Percentiles rank a stretch among this genome's conserved stretches.
Conservation (phyloP, 1,140 invertebrate species). For the Micrasema minimum region DNA sequence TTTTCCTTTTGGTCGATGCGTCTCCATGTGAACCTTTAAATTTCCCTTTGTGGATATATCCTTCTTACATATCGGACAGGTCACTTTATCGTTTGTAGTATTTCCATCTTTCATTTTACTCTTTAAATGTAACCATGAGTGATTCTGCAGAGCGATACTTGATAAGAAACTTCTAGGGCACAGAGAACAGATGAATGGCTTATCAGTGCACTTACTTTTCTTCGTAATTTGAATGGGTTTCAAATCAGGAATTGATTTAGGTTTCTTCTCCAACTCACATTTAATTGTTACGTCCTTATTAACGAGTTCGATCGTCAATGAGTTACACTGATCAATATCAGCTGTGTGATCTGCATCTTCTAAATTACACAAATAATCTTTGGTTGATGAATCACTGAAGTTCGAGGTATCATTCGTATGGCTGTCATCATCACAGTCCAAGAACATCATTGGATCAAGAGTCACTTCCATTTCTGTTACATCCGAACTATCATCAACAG, state of each 20-base stretch:
- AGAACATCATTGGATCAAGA: constrained; percentile 63
- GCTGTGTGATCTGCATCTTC: constrained; percentile 8
- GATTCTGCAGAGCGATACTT: constrained; percentile 62
- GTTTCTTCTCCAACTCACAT: constrained; percentile 38
- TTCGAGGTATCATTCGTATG: constrained; percentile 41
- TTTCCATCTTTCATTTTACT: constrained; percentile 52
- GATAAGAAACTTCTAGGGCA: constrained; percentile 60
- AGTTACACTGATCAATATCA: constrained; percentile 20
- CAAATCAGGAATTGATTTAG: constrained; percentile 44
- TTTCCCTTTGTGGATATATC: constrained; percentile 72
- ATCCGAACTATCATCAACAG: constrained; percentile 49
- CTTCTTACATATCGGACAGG: constrained; percentile 73
- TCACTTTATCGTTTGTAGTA: constrained; percentile 54
- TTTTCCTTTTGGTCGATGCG: constrained; percentile 72
- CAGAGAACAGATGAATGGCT: constrained; percentile 58
- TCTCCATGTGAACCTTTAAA: constrained; percentile 74
- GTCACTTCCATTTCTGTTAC: constrained; percentile 62
- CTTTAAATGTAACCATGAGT: constrained; percentile 59
- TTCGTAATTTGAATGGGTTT: constrained; percentile 60
- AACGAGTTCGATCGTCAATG: constrained; percentile 48
- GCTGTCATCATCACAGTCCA: constrained; percentile 55
- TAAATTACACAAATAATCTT: constrained; percentile 21
- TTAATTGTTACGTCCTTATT: constrained; percentile 17
- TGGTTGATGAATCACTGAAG: constrained; percentile 22
- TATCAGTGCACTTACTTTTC: constrained; percentile 54